Evolutionary conservation across 2,113 vertebrate genomes (phyloP).

Genomic region (Fulmarus glacialis): DNA sequence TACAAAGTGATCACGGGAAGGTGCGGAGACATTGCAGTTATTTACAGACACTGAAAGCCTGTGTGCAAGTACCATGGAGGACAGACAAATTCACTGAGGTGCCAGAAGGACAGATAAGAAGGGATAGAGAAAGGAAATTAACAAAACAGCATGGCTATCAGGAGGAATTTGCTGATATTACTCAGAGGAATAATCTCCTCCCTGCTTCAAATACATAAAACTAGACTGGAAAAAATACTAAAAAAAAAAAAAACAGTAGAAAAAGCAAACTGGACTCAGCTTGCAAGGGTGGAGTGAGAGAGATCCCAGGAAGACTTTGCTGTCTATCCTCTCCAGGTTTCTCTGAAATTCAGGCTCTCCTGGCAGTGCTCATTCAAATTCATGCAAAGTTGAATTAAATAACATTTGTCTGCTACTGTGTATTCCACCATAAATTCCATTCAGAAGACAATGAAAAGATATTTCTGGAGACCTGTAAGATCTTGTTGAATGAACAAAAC

Average conservation of each 20-base stretch:
- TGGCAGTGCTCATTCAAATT: background rate
- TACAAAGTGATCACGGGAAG: background rate
- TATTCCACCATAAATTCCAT: background rate
- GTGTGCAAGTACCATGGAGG: background rate
- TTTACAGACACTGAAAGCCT: background rate
- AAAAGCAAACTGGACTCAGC: background rate
- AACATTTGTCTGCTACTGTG: background rate
- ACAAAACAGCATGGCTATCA: background rate
- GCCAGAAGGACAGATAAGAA: background rate
- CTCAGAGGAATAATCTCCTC: background rate
- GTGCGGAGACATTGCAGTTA: background rate
- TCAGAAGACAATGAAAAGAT: background rate
- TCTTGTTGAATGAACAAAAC: background rate
- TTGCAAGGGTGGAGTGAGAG: background rate
- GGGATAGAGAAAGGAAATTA: background rate
- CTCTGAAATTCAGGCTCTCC: background rate
- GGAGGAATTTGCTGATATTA: background rate
- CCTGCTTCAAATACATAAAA: background rate
- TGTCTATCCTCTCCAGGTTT: background rate
- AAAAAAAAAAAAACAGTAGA: background rate
- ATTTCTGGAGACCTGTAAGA: background rate
- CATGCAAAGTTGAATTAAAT: background rate
- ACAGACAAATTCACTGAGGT: background rate
- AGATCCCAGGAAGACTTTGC: background rate
- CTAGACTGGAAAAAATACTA: background rate